Evolutionary conservation across 2,113 vertebrate species (phyloP).

Genomic region (Mormyrus iriodes): DNA sequence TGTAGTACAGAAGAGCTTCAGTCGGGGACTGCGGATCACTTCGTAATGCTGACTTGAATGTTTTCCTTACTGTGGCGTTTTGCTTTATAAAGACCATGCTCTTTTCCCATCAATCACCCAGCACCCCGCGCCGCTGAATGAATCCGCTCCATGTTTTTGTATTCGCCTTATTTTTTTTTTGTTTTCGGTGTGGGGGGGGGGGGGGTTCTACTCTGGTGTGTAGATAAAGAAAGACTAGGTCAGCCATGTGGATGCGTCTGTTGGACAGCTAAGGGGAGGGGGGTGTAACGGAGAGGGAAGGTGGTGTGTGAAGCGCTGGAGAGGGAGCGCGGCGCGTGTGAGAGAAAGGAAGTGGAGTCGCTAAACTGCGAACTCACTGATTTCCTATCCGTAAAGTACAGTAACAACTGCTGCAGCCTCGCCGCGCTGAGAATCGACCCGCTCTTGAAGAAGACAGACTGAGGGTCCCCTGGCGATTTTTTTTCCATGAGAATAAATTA

Average conservation of each 20-base stretch:
- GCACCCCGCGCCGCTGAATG: conserved; percentile 45
- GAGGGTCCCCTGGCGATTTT: conserved; percentile 37
- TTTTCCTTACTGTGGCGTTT: conserved; percentile 61
- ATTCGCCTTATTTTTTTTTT: conserved; percentile 46
- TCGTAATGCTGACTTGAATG: conserved; percentile 43
- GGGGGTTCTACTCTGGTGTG: conserved; percentile 55
- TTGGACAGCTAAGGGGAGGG: conserved; percentile 65
- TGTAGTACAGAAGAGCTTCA: not conserved
- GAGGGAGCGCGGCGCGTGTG: conserved; percentile 37
- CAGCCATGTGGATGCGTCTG: conserved; percentile 83
- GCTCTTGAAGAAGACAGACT: conserved; percentile 32
- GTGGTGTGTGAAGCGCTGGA: conserved; percentile 48
- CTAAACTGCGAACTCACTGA: conserved; percentile 61
- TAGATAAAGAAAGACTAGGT: conserved; percentile 76
- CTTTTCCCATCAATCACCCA: conserved; percentile 68
- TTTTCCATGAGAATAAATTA: conserved; percentile 42
- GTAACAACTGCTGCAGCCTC: conserved; percentile 28
- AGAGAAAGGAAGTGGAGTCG: conserved; percentile 40
- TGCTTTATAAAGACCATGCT: conserved; percentile 53
- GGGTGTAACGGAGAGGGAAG: conserved; percentile 25
- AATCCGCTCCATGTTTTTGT: conserved; percentile 67
- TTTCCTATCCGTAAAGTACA: conserved; percentile 55
- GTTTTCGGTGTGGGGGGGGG: conserved; percentile 41
- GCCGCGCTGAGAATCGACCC: conserved; percentile 33
- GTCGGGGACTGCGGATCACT: conserved; percentile 31